Conservation (phyloP, 2,113 vertebrate genomes). For the Asarcornis scutulata region DNA sequence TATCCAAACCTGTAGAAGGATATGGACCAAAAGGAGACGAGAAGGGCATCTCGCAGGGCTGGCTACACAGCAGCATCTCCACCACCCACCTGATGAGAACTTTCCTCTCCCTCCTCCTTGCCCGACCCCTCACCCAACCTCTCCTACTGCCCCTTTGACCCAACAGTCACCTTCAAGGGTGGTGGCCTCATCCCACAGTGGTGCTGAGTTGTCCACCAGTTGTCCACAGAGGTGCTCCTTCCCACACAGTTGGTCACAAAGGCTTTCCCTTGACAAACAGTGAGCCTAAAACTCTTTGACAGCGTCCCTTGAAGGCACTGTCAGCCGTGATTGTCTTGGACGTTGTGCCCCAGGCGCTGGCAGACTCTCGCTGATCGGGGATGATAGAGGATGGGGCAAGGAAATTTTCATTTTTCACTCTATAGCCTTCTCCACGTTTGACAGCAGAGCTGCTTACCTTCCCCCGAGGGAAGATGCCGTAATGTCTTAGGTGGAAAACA, state of each 20-base stretch:
- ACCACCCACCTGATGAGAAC: not conserved
- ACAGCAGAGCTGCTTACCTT: not conserved
- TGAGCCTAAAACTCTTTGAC: constrained; percentile 48
- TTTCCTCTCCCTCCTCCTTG: not conserved
- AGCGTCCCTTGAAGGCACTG: not conserved
- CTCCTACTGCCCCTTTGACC: not conserved
- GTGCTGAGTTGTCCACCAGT: rapidly evolving
- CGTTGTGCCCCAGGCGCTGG: not conserved
- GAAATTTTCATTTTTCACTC: not conserved
- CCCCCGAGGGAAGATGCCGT: not conserved
- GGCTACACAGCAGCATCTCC: not conserved
- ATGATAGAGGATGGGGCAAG: not conserved
- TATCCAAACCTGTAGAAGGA: not conserved
- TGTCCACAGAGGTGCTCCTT: not conserved
- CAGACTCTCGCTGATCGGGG: not conserved
- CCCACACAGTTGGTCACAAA: not conserved
- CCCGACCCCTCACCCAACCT: not conserved
- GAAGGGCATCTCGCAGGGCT: not conserved
- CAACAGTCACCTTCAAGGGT: not conserved
- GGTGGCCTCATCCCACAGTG: not conserved
- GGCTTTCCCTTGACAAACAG: rapidly evolving
- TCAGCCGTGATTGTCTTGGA: constrained; percentile 43
- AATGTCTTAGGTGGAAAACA: not conserved
- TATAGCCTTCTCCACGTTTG: not conserved
- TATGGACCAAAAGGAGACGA: not conserved